Evolutionary conservation across 2,113 vertebrate species (phyloP).

Genomic region (Thunnus maccoyii): DNA sequence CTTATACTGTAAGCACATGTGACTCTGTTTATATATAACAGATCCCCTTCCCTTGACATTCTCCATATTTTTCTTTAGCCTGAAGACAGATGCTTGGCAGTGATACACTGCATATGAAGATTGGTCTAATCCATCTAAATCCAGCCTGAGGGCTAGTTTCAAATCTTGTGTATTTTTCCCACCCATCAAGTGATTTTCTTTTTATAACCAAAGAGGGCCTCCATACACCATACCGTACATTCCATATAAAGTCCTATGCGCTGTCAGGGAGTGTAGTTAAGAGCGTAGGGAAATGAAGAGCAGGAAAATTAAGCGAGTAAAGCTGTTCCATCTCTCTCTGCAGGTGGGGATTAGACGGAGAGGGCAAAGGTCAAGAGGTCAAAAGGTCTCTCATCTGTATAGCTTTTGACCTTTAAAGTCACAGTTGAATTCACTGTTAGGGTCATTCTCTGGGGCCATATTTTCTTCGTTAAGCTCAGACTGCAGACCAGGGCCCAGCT

Average conservation of each 20-base stretch:
- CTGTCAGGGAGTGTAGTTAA: background rate
- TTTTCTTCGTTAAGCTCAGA: slow-evolving; percentile 32
- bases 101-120: background rate
- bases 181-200: background rate
- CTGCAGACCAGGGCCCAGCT: slow-evolving; percentile 33
- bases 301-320: slow-evolving; percentile 4
- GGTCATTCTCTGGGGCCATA: background rate
- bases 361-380: slow-evolving; percentile 14
- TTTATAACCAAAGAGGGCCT: background rate
- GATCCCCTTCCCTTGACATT: background rate
- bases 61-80: slow-evolving; percentile 15
- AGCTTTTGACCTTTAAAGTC: slow-evolving; percentile 47
- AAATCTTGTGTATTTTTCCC: background rate
- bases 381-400: slow-evolving; percentile 15
- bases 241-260: background rate
- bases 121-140: slow-evolving; percentile 3
- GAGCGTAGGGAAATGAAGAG: background rate
- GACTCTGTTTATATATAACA: background rate
- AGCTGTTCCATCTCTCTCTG: slow-evolving; percentile 5
- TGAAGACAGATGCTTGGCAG: slow-evolving; percentile 20
- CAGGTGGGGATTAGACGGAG: slow-evolving; percentile 25
- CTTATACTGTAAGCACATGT: background rate
- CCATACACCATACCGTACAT: background rate
- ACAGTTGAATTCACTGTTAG: slow-evolving; percentile 11
- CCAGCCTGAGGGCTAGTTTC: background rate